Evolutionary conservation across 2,888 invertebrate genomes (phyloP), one percentile per base, ranked within the genome.

Genomic region (Norana najaformis): DNA sequence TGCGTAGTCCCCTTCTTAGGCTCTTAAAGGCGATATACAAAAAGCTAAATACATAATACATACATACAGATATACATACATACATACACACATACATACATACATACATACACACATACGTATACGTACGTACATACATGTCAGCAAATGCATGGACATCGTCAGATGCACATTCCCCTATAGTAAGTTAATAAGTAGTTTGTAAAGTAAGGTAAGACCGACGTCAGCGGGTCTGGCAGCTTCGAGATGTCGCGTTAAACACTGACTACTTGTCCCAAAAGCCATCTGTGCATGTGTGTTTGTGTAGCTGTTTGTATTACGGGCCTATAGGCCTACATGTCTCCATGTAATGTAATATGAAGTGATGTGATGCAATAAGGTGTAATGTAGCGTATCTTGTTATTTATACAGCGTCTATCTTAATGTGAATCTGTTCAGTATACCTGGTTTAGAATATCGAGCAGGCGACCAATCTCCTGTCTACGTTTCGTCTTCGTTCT

Each of bases 401-500:
- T 30, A n/a, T n/a, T 11, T 69, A 69, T n/a, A n/a, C 69, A 69
- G 69, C n/a, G n/a, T 69, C n/a, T 30, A 30, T 69, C 69, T 69
- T 8, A 69, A n/a, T 69, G n/a, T 69, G n/a, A 69, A 69, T 8
- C 69, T 69, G 23, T 47, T 47, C 20, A 47, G 20, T 23, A 23
- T 69, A 69, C 69, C 69, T 69, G 69, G 69, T 69, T 69, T 4
- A 69, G 30, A n/a, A n/a, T 69, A 13, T 69, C 69, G 69, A 69
- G 69, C 30, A 69, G 69, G n/a, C 69, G 30, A n/a, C 8, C 11
- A 30, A 69, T 95, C 53, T 95, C 94, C 91, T 95, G 95, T 90
- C 95, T 93, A 89, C 95, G 93, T 93, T 95, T 95, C 90, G 94
- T 93, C 93, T 95, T 95, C 38, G 95, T 94, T 93, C 94, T 95